phyloP scores from a whole-genome alignment of 1,140 invertebrate genomes.

The Drosophila auraria region DNA sequence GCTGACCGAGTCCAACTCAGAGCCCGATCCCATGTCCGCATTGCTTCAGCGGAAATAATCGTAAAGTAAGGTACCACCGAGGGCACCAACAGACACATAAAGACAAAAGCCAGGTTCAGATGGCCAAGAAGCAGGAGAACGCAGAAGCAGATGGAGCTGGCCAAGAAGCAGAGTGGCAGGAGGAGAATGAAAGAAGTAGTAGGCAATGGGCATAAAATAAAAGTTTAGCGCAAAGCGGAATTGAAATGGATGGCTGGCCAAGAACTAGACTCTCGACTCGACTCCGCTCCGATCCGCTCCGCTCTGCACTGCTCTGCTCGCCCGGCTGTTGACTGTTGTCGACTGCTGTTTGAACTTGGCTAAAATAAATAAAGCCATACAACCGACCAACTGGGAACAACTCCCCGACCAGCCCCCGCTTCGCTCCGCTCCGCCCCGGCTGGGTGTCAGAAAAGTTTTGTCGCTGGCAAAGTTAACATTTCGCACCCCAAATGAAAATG shows the following conservation, averaged over 20 bases:
- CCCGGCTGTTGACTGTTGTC: conserved; percentile 48
- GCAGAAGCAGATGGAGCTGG: conserved; percentile 19
- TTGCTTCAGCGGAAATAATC: conserved; percentile 80
- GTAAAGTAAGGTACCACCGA: conserved; percentile 73
- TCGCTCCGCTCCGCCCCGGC: conserved; percentile 28
- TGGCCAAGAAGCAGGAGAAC: conserved; percentile 36
- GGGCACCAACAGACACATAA: conserved; percentile 53
- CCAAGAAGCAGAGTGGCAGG: conserved; percentile 23
- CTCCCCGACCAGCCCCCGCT: conserved; percentile 32
- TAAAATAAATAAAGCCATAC: conserved; percentile 83
- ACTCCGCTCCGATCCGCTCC: conserved; percentile 35
- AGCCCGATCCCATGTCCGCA: conserved; percentile 62
- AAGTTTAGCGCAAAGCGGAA: conserved; percentile 76
- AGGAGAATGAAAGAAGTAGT: conserved; percentile 25
- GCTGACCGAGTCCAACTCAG: conserved; percentile 37
- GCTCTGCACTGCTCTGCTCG: not conserved
- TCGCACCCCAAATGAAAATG: conserved; percentile 64
- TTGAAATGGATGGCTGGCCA: conserved; percentile 73
- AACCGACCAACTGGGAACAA: conserved; percentile 58
- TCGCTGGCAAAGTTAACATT: conserved; percentile 58
- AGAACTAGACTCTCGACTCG: conserved; percentile 57
- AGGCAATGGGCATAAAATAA: conserved; percentile 73
- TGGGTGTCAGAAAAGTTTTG: conserved; percentile 72
- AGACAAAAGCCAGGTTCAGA: conserved; percentile 45
- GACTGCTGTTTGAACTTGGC: conserved; percentile 76